Evolutionary conservation across 2,113 vertebrate species (phyloP).

Genomic region (Emberiza fucata): DNA sequence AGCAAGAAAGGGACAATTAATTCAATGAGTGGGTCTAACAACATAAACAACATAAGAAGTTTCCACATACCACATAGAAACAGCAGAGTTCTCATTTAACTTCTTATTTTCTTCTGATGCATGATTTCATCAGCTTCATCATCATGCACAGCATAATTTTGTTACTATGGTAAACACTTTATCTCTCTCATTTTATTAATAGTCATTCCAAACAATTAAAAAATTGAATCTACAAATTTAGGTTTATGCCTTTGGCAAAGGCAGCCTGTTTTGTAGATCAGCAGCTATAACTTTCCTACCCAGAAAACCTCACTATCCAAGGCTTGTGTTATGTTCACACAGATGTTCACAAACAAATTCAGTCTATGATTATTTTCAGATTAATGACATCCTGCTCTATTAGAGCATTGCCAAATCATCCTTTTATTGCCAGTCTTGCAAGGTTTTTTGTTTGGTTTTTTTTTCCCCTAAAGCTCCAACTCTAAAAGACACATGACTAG

Average conservation of each 20-base stretch:
- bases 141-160: background rate
- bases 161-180: slow-evolving; percentile 17
- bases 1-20: background rate
- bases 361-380: slow-evolving; percentile 33
- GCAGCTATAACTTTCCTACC: background rate
- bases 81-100: background rate
- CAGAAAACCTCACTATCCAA: background rate
- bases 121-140: background rate
- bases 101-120: background rate
- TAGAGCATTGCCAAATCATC: slow-evolving; percentile 27
- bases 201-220: slow-evolving; percentile 12
- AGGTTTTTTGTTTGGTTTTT: background rate
- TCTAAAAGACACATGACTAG: background rate
- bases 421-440: slow-evolving; percentile 18
- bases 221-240: slow-evolving; percentile 5
- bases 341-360: slow-evolving; percentile 57
- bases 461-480: background rate
- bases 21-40: background rate
- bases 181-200: slow-evolving; percentile 18
- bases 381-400: slow-evolving; percentile 44
- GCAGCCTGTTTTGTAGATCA: background rate
- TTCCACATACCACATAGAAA: background rate
- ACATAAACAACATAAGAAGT: background rate
- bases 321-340: background rate
- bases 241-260: slow-evolving; percentile 30